A percentile compares a stretch with the other conserved stretches of the same genome.
Evolutionary conservation across 2,113 vertebrate genomes (phyloP).

Genomic region (Psilopsiagon aymara): DNA sequence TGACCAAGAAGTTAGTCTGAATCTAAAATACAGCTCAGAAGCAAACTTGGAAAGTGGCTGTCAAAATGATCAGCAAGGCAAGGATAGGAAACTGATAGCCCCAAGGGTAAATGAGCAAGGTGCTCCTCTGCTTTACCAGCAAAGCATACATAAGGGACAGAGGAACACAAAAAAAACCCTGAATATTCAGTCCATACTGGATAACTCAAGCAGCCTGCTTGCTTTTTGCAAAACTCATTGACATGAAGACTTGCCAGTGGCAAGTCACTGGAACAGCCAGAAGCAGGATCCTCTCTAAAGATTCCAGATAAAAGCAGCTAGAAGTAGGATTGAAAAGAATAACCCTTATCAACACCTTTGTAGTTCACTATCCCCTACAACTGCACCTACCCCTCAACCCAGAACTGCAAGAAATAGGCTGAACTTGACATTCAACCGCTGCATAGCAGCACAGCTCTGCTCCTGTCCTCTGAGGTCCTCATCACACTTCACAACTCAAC

Average conservation of each 20-base stretch:
- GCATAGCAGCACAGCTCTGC: neutral
- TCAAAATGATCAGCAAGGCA: neutral
- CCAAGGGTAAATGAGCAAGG: neutral
- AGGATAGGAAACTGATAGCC: neutral
- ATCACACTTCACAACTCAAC: neutral
- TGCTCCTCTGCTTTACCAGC: neutral
- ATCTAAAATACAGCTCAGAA: neutral
- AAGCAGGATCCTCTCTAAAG: neutral
- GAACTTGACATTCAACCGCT: neutral
- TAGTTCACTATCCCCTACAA: neutral
- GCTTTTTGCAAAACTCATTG: neutral
- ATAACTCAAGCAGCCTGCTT: neutral
- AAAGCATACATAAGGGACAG: neutral
- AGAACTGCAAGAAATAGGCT: neutral
- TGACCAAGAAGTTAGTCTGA: neutral
- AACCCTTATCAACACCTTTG: neutral
- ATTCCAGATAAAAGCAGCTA: neutral
- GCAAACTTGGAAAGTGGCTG: neutral
- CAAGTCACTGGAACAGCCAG: neutral
- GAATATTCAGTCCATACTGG: neutral
- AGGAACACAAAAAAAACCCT: neutral
- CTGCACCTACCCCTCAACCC: neutral
- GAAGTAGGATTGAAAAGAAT: neutral
- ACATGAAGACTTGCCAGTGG: neutral
- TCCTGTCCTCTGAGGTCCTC: neutral